phyloP scores from a whole-genome alignment of 2,888 invertebrate genomes.

The Lepidonotus clava region DNA sequence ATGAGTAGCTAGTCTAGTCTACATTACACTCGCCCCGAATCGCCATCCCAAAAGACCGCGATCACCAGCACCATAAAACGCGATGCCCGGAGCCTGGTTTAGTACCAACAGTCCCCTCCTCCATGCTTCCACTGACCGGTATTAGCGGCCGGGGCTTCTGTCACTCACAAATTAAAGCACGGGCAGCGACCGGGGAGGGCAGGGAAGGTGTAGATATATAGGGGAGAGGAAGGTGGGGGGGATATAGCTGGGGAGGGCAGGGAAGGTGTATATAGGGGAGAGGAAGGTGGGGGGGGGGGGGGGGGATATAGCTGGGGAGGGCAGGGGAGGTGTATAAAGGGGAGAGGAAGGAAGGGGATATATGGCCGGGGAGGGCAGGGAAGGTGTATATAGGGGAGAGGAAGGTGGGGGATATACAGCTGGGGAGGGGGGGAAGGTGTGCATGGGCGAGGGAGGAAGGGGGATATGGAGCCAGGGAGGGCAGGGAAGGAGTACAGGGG shows the following conservation, averaged over 20 bases:
- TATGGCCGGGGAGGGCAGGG: not conserved
- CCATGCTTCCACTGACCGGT: not conserved
- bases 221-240: not conserved
- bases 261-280: not conserved
- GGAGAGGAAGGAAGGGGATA: not conserved
- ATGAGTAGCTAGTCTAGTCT: too few relatives aligned
- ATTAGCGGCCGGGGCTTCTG: not conserved
- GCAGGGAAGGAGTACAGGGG: too few relatives aligned
- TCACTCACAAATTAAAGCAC: not conserved
- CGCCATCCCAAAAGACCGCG: too few relatives aligned
- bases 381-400: not conserved
- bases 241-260: not conserved
- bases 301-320: not conserved
- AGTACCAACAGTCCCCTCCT: not conserved
- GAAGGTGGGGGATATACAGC: not conserved
- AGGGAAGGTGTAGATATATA: too few relatives aligned
- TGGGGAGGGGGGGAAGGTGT: not conserved
- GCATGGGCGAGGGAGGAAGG: not conserved
- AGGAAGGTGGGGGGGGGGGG: not conserved
- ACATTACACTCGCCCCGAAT: too few relatives aligned
- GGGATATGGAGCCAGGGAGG: too few relatives aligned
- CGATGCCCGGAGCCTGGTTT: not conserved
- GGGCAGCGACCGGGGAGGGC: not conserved
- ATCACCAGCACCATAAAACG: conserved; percentile 31
- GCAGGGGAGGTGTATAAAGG: not conserved